Evolutionary conservation across 2,888 invertebrate species (phyloP), one percentile per base, ranked within the genome.

Genomic region (Heliconius hortense): DNA sequence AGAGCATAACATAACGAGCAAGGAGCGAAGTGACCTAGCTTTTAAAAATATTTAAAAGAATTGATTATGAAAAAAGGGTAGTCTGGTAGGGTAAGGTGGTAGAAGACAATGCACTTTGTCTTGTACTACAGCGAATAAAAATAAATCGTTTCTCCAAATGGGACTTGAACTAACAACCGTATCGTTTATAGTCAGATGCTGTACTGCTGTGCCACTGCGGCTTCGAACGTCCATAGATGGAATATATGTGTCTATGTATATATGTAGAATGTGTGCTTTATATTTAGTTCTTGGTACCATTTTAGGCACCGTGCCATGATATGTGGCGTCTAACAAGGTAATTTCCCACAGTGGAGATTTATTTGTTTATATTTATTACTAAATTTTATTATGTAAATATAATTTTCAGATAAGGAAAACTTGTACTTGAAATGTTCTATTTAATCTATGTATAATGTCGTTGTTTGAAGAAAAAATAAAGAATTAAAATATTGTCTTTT

Each of bases 251-350:
- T 8, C 31, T 35, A 8, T 35, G 8, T 24, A 26, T 60, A 13
- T 56, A 60, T 26, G 28, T 31, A 35, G 21, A 21, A 7, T 63
- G 3, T 28, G 1, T 26, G 18, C 28, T 53, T 24, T 53, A 31
- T 68, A 53, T 28, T n/a, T 21, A 28, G 48, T 53, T 43, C 24
- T 62, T 31, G 15, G 60, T 68, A 53, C 48, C 48, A 69, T 68
- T 74, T 68, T 69, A 59, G 74, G 74, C 68, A 69, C 48, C 24
- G 31, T 74, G 68, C 68, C 73, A 69, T 53, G 48, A 68, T 67
- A 48, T 68, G 62, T 68, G 18, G 21, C 48, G 43, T 62, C 62
- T 28, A 62, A 62, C 56, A 67, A 26, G 68, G 68, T 60, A 48
- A 48, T 74, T 74, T 69, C 74, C 62, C 35, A 62, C 64, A 62